Conservation (phyloP, 1,140 invertebrate species). For the Drosophila bocqueti region DNA sequence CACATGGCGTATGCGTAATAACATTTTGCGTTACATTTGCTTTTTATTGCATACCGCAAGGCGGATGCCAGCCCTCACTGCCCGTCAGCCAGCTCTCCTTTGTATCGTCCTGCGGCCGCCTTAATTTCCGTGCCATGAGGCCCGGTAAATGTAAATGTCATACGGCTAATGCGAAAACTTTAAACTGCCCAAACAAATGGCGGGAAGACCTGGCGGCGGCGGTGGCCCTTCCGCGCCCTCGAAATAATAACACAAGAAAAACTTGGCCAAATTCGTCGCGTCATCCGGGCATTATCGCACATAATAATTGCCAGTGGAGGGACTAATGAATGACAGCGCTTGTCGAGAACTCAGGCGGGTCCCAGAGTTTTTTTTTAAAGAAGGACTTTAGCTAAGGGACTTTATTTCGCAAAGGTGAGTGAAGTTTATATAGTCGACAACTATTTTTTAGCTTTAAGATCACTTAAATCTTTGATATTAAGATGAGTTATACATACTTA, state of each 20-base stretch:
- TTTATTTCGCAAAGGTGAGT: background rate
- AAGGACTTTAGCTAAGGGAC: background rate
- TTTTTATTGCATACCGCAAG: constrained; percentile 83
- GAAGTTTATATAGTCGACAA: background rate
- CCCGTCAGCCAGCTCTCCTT: constrained; percentile 25
- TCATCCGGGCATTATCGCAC: constrained; percentile 67
- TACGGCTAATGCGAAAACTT: constrained; percentile 77
- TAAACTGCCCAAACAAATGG: constrained; percentile 71
- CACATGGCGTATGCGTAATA: constrained; percentile 78
- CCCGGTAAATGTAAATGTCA: constrained; percentile 74
- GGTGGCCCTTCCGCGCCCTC: background rate
- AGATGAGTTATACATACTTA: too few relatives aligned
- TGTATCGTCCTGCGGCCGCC: constrained; percentile 58
- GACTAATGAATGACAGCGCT: constrained; percentile 26
- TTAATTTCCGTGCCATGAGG: constrained; percentile 76
- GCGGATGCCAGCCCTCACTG: constrained; percentile 46
- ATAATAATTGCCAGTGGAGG: constrained; percentile 60
- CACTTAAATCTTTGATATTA: too few relatives aligned
- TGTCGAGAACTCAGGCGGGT: constrained; percentile 1
- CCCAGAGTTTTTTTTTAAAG: constrained; percentile 4
- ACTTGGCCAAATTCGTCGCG: constrained; percentile 36
- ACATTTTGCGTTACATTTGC: constrained; percentile 83
- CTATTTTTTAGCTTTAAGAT: too few relatives aligned
- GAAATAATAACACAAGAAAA: constrained; percentile 14
- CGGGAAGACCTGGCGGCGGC: constrained; percentile 12